Conservation (phyloP, 2,113 vertebrate species). For the Scatophagus argus region DNA sequence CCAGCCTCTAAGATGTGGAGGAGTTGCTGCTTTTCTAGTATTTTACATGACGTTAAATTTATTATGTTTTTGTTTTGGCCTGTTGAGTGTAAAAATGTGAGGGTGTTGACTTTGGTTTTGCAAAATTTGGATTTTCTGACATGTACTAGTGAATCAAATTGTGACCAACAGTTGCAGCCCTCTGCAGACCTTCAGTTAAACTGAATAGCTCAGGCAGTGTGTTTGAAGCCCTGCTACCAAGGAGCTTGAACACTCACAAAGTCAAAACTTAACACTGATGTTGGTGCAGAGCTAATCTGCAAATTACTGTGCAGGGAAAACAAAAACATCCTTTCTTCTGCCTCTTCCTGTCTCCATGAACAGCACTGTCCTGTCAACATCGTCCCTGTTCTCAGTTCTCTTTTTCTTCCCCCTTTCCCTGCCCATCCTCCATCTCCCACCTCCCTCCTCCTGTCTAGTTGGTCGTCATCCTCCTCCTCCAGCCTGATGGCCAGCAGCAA, state of each 20-base stretch:
- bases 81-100: not conserved
- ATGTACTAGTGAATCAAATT: not conserved
- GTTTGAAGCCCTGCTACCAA: not conserved
- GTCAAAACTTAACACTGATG: not conserved
- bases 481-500: constrained; percentile 91
- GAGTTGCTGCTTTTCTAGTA: not conserved
- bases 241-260: not conserved
- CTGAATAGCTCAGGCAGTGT: not conserved
- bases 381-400: not conserved
- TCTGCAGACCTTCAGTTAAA: not conserved
- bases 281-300: not conserved
- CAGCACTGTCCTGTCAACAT: not conserved
- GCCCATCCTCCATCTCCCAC: not conserved
- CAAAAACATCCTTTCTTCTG: not conserved
- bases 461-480: constrained; percentile 60
- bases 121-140: not conserved
- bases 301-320: not conserved
- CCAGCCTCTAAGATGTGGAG: not conserved
- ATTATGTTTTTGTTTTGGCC: not conserved
- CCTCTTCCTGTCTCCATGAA: not conserved
- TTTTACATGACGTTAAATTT: not conserved
- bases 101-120: not conserved
- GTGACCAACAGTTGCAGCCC: not conserved
- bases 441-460: constrained; percentile 32
- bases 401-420: not conserved